Evolutionary conservation across 2,888 invertebrate species (phyloP).

Genomic region (Vandiemenella viatica): DNA sequence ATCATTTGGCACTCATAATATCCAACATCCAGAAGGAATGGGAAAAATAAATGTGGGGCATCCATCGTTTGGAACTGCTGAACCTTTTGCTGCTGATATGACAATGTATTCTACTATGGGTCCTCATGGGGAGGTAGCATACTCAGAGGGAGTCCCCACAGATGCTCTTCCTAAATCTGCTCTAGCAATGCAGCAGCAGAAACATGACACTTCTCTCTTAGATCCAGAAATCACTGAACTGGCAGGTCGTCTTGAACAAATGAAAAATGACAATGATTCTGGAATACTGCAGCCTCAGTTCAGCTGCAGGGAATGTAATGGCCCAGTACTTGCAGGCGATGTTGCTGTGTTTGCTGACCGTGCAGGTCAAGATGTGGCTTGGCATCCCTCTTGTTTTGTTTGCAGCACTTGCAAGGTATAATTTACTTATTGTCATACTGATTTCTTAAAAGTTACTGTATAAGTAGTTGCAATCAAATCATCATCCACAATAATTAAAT

Average conservation of each 20-base stretch:
- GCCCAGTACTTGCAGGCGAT: slow-evolving; percentile 50
- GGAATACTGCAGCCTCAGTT: neutral
- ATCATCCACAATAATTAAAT: no score
- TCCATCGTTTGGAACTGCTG: no score
- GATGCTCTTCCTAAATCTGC: slow-evolving; percentile 13
- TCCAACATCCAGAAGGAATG: no score
- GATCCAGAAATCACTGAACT: slow-evolving; percentile 1
- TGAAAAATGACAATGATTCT: no score
- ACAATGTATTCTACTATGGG: neutral
- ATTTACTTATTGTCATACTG: no score
- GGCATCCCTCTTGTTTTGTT: slow-evolving; percentile 78
- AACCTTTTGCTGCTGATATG: no score
- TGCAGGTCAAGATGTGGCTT: slow-evolving; percentile 55
- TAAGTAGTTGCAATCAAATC: no score
- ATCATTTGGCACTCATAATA: no score
- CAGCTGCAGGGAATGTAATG: slow-evolving; percentile 44
- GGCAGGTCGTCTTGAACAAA: neutral
- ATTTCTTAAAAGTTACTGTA: no score
- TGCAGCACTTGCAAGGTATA: slow-evolving; percentile 61
- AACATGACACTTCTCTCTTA: neutral
- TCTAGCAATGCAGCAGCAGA: slow-evolving; percentile 5
- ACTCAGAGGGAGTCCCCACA: slow-evolving; percentile 1
- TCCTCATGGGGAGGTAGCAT: neutral
- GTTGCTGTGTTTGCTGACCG: slow-evolving; percentile 69
- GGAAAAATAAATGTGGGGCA: no score